phyloP scores from a whole-genome alignment of 2,113 vertebrate species.

The Tragelaphus buxtoni region DNA sequence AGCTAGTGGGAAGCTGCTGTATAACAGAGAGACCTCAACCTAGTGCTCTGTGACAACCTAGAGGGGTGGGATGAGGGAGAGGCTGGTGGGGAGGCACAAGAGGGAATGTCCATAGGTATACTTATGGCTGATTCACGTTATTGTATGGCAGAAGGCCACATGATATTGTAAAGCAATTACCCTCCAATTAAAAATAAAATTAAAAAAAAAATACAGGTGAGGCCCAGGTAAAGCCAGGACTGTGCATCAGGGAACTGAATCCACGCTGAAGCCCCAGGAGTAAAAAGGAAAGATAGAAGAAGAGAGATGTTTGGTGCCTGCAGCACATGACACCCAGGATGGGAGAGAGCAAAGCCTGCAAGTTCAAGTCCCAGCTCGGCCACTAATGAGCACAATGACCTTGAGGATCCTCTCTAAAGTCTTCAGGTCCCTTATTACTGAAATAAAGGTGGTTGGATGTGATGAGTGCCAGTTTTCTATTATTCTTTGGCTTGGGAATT shows the following conservation, averaged over 20 bases:
- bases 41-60: background rate
- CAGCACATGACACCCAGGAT: too few species aligned
- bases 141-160: background rate
- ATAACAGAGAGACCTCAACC: background rate
- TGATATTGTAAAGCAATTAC: background rate
- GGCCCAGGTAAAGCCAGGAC: background rate
- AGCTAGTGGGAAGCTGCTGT: background rate
- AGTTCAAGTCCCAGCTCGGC: background rate
- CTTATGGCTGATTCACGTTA: background rate
- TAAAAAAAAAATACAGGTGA: background rate
- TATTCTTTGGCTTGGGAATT: constrained; percentile 45
- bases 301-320: background rate
- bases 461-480: constrained; percentile 23
- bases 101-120: background rate
- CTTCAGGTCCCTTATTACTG: background rate
- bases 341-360: background rate
- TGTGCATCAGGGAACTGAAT: background rate
- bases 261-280: background rate
- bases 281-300: background rate
- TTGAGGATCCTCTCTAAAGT: background rate
- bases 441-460: background rate
- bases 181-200: background rate
- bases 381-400: background rate
- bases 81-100: background rate
- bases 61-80: background rate